Conservation (phyloP, 2,113 vertebrate species). For the Dendropsophus ebraccatus region DNA sequence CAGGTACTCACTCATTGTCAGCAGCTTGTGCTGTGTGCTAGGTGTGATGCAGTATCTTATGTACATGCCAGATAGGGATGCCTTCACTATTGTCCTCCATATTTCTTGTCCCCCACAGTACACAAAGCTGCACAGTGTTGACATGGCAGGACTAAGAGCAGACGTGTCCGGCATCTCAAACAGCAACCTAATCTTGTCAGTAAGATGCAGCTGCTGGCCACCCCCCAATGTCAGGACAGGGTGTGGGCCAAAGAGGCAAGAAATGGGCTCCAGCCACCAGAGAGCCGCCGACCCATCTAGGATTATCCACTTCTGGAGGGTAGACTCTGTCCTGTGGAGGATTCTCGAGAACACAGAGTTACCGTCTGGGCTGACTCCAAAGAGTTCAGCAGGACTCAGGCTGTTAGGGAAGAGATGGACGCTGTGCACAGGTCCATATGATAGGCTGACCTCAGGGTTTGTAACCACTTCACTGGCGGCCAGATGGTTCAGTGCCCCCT, state of each 20-base stretch:
- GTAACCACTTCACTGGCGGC: slow-evolving; percentile 57
- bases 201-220: slow-evolving; percentile 72
- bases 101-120: slow-evolving; percentile 73
- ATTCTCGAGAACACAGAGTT: slow-evolving; percentile 67
- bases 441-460: not conserved
- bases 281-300: slow-evolving; percentile 77
- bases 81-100: slow-evolving; percentile 77
- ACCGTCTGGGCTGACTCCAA: slow-evolving; percentile 71
- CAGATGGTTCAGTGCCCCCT: slow-evolving; percentile 73
- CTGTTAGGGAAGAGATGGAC: slow-evolving; percentile 78
- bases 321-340: slow-evolving; percentile 32
- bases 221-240: slow-evolving; percentile 72
- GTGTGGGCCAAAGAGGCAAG: slow-evolving; percentile 68
- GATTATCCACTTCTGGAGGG: slow-evolving; percentile 75
- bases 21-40: slow-evolving; percentile 70
- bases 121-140: slow-evolving; percentile 74
- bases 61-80: slow-evolving; percentile 69
- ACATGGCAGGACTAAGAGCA: slow-evolving; percentile 73
- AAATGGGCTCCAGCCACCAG: slow-evolving; percentile 79
- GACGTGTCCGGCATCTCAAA: slow-evolving; percentile 76
- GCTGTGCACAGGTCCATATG: slow-evolving; percentile 69
- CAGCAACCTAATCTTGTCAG: slow-evolving; percentile 70
- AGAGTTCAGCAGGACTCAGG: slow-evolving; percentile 72
- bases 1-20: slow-evolving; percentile 72
- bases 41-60: slow-evolving; percentile 67